Conservation (phyloP, 2,113 vertebrate species). For the Hippocampus comes region DNA sequence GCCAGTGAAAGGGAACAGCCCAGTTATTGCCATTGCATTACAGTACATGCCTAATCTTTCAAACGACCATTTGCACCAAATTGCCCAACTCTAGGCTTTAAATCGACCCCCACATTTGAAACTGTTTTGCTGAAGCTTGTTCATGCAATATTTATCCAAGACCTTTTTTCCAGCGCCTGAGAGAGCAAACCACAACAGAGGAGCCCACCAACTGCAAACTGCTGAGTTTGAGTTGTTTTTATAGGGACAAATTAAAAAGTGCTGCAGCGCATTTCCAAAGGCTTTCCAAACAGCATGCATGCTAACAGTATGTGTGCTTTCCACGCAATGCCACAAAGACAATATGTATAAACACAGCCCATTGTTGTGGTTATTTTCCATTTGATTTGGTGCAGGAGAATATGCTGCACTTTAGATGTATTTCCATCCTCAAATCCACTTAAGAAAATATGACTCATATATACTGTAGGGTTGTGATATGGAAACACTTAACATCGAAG, state of each 20-base stretch:
- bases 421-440: neutral
- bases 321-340: neutral
- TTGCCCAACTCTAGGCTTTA: neutral
- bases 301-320: constrained; percentile 6
- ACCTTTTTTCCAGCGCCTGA: constrained; percentile 51
- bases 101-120: constrained; percentile 29
- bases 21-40: constrained; percentile 18
- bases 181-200: constrained; percentile 42
- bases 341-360: constrained; percentile 9
- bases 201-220: constrained; percentile 37
- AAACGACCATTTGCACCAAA: constrained; percentile 28
- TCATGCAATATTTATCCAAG: constrained; percentile 56
- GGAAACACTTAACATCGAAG: no score
- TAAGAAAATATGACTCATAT: no score
- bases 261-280: constrained; percentile 38
- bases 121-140: constrained; percentile 43
- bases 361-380: constrained; percentile 10
- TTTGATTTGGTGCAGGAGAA: constrained; percentile 15
- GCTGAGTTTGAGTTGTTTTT: constrained; percentile 50
- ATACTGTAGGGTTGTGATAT: no score
- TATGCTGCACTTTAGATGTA: neutral
- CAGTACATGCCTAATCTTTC: neutral
- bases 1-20: neutral
- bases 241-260: constrained; percentile 42
- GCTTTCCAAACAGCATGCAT: neutral